Base-by-base conservation (phyloP, 1,140 invertebrate species). In the Drosophila sucinea region DNA sequence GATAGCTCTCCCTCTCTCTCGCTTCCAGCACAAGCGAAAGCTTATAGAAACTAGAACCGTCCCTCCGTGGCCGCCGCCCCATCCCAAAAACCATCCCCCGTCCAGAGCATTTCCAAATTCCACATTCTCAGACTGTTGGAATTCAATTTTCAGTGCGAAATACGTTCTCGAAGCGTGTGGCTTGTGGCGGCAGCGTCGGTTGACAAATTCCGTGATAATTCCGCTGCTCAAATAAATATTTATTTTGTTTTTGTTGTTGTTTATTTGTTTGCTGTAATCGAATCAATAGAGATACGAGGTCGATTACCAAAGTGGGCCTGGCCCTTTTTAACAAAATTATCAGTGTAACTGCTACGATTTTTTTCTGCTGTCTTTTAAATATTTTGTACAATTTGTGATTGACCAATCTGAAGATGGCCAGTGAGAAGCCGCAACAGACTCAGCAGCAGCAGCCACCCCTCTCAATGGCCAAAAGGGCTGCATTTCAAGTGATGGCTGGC, bases 401-500 rank as follows among this genome's bases (percentile, higher is more conserved):
- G 30, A 17, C 17, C 4, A 35, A 10, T 6, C 11, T 11, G 6
- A 33, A 30, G 55, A 57, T 58, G 65, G 4, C 65, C 17, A 47
- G 11, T 7, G 4, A 25, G 11, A 4, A 29, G 8, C 23, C 7
- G 25, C 44, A 23, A 44, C 0, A 1, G 7, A n/a, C 33, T 35
- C 3, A 23, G 17, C 35, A 38, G 11, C 35, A 10, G 7, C 4
- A 17, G 40, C 1, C 0, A 51, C 0, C 27, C 3, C 25, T 91
- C 7, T 70, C 91, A n/a, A 58, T 60, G 0, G 84, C 94, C 38
- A 96, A 95, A 92, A 94, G 96, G 91, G 96, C 96, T 58, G 94
- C 94, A 1, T 96, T 98, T 91, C 97, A 98, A 93, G 95, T 98
- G 79, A 94, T 95, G 38, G 95, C 97, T 77, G 97, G 97, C 67